phyloP scores from a whole-genome alignment of 2,113 vertebrate genomes.

The Crotophaga sulcirostris region DNA sequence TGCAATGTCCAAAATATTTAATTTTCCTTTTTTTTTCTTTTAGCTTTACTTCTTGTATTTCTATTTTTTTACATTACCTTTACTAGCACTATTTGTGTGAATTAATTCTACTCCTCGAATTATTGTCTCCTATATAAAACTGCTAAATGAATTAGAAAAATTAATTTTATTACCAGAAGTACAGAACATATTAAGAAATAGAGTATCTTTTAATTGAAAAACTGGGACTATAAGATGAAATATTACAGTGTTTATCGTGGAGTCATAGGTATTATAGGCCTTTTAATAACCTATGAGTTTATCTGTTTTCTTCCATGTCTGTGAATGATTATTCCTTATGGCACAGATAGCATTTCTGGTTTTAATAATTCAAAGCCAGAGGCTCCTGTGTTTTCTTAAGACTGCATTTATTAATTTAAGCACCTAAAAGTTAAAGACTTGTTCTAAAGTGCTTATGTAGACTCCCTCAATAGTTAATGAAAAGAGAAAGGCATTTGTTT shows the following conservation, averaged over 20 bases:
- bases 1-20: background rate
- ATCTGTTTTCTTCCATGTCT: background rate
- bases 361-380: background rate
- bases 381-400: background rate
- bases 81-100: background rate
- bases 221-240: background rate
- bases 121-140: background rate
- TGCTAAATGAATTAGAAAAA: constrained; percentile 22
- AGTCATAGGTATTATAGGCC: background rate
- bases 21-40: background rate
- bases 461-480: background rate
- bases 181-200: background rate
- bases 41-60: background rate
- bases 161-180: background rate
- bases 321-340: background rate
- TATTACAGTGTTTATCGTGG: background rate
- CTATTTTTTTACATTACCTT: background rate
- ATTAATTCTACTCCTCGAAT: background rate
- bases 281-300: background rate
- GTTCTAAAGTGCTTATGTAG: accelerated
- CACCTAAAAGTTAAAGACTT: background rate
- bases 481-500: background rate
- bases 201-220: background rate
- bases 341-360: background rate
- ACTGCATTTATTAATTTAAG: background rate